phyloP scores from a whole-genome alignment of 2,888 invertebrate genomes.

The Oxyscelio sp. region DNA sequence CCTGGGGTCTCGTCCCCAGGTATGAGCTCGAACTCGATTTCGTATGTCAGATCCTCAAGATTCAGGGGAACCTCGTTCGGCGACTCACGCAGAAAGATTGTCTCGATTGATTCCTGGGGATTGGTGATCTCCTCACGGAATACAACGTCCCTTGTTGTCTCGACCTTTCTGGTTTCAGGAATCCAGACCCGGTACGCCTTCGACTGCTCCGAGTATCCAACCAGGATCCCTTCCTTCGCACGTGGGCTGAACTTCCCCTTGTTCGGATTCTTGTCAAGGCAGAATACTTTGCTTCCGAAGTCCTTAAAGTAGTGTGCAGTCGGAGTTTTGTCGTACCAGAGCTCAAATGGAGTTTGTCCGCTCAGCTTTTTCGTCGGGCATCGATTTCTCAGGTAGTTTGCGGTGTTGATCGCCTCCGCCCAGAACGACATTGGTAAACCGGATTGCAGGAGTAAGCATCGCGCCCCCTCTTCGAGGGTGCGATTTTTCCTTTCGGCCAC shows the following conservation, averaged over 20 bases:
- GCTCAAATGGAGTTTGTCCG: neutral
- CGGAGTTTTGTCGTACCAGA: neutral
- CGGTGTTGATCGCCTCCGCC: neutral
- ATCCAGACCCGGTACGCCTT: slow-evolving; percentile 27
- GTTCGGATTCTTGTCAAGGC: neutral
- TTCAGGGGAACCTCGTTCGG: neutral
- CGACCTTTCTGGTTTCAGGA: slow-evolving; percentile 14
- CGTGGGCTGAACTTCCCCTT: slow-evolving; percentile 7
- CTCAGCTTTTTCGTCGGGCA: no score
- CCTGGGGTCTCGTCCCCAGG: neutral
- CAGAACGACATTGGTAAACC: neutral
- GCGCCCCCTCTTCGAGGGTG: neutral
- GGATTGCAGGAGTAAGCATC: neutral
- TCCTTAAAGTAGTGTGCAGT: neutral
- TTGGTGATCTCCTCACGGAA: neutral
- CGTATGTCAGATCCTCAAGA: neutral
- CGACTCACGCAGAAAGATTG: neutral
- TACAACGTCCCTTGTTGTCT: neutral
- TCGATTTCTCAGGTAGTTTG: neutral
- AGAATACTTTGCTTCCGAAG: slow-evolving; percentile 9
- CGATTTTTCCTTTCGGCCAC: no score
- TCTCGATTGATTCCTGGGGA: neutral
- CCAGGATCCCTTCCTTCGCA: neutral
- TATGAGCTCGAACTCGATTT: neutral
- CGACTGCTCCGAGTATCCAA: slow-evolving; percentile 8